Evolutionary conservation across 1,140 invertebrate genomes (phyloP).

Genomic region (Triops cancriformis): DNA sequence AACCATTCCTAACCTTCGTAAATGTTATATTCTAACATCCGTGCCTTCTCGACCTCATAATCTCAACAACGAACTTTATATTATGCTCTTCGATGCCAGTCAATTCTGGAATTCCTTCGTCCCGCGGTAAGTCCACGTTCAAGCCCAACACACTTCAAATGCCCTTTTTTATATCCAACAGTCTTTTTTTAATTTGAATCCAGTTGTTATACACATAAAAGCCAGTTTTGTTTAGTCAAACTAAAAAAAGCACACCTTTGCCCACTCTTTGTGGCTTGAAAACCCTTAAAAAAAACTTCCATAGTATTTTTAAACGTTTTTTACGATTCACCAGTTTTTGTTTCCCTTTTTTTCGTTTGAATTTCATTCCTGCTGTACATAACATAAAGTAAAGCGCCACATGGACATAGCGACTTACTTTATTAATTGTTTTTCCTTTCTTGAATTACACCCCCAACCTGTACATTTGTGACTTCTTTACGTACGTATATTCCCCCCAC

Average conservation of each 20-base stretch:
- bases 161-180: background rate
- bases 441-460: background rate
- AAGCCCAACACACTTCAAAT: conserved; percentile 14
- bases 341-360: background rate
- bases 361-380: background rate
- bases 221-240: conserved; percentile 3
- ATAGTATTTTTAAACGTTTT: background rate
- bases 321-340: background rate
- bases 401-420: conserved; percentile 5
- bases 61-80: conserved; percentile 12
- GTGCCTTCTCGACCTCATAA: conserved; percentile 34
- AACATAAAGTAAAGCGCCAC: background rate
- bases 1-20: conserved; percentile 30
- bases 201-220: background rate
- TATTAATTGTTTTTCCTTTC: background rate
- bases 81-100: conserved; percentile 47
- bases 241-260: conserved; percentile 3
- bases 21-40: conserved; percentile 30
- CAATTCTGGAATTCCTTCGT: conserved; percentile 94
- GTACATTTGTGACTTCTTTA: background rate
- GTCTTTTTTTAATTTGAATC: background rate
- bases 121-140: conserved; percentile 76
- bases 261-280: conserved; percentile 13
- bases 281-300: background rate
- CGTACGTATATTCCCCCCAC: background rate